A percentile compares a stretch with the other conserved stretches of the same genome.
Evolutionary conservation across 1,140 invertebrate genomes (phyloP).

Genomic region (Apis florea): DNA sequence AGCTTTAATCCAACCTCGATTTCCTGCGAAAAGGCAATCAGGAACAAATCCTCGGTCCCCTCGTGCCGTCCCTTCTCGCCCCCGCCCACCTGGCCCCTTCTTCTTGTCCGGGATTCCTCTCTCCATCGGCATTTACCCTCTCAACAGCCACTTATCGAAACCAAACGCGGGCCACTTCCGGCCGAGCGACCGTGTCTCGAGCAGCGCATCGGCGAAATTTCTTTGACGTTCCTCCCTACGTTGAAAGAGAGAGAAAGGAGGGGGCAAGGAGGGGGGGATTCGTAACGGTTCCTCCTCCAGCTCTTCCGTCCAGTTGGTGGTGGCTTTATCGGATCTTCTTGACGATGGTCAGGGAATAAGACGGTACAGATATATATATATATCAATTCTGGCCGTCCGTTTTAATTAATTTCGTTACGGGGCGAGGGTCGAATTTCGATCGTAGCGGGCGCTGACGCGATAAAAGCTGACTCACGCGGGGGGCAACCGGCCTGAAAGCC

Average conservation of each 20-base stretch:
- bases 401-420: constrained; percentile 50
- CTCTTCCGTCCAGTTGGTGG: not conserved
- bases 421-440: constrained; percentile 23
- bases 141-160: constrained; percentile 69
- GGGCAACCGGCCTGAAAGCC: constrained; percentile 11
- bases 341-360: not conserved
- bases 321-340: not conserved
- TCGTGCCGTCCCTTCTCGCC: not conserved
- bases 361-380: constrained; percentile 18
- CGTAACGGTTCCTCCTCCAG: not conserved
- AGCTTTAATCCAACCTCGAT: constrained; percentile 63
- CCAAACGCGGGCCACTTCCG: constrained; percentile 67
- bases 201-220: constrained; percentile 47
- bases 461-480: constrained; percentile 36
- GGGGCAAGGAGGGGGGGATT: no score
- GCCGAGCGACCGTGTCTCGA: constrained; percentile 50
- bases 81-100: constrained; percentile 15
- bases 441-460: constrained; percentile 37
- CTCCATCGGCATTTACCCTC: constrained; percentile 60
- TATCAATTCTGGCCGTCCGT: constrained; percentile 35
- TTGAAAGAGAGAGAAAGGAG: no score
- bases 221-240: constrained; percentile 29
- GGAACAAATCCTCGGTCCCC: constrained; percentile 56
- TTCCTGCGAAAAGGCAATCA: constrained; percentile 63
- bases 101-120: constrained; percentile 20